Percentiles rank a stretch among this genome's conserved stretches.
Conservation (phyloP, 2,113 vertebrate genomes). For the Heliornis fulica region DNA sequence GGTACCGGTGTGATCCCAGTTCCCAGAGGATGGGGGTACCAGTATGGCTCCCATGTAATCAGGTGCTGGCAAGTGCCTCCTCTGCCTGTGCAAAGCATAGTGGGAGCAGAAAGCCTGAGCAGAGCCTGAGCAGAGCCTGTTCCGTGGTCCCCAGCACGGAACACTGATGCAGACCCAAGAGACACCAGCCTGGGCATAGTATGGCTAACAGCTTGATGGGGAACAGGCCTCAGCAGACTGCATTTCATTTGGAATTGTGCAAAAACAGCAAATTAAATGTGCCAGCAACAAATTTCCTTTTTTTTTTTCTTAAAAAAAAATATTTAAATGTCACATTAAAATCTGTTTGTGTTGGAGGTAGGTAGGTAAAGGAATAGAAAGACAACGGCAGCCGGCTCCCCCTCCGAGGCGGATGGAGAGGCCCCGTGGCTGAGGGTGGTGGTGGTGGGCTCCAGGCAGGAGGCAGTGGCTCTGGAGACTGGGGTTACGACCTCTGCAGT, state of each 20-base stretch:
- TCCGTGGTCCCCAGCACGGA: background rate
- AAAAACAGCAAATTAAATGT: background rate
- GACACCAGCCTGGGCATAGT: background rate
- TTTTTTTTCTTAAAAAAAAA: background rate
- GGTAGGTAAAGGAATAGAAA: background rate
- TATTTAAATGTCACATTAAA: background rate
- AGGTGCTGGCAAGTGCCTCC: background rate
- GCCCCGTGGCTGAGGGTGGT: background rate
- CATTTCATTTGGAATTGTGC: background rate
- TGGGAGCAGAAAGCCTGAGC: background rate
- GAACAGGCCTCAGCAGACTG: background rate
- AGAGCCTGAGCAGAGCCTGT: background rate
- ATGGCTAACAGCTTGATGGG: background rate
- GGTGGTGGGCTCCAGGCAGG: background rate
- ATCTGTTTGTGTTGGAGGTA: background rate
- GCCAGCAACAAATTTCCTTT: background rate
- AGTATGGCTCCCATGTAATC: background rate
- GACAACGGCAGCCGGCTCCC: background rate
- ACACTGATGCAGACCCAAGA: background rate
- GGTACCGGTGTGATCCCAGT: background rate
- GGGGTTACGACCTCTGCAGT: too few species aligned
- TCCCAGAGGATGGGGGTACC: background rate
- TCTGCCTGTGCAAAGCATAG: background rate
- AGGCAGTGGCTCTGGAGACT: background rate
- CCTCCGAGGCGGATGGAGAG: background rate